Evolutionary conservation across 2,888 invertebrate species (phyloP), one percentile per base, ranked within the genome.

Genomic region (Sinopyrophorus schimmeli): DNA sequence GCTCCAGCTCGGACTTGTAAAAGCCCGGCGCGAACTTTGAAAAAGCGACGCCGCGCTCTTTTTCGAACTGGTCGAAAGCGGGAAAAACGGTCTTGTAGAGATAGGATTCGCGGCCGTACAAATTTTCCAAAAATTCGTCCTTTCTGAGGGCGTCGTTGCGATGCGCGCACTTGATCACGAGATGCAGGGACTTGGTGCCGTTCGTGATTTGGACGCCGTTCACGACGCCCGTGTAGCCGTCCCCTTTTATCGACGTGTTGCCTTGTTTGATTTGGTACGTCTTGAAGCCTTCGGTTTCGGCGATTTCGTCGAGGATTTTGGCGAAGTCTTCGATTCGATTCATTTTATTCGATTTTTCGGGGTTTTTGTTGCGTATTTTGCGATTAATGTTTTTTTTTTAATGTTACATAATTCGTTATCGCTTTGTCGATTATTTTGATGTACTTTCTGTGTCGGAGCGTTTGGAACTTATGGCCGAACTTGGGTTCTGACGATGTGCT

Each of bases 21-120:
- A 60, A 64, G 46, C 58, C 59, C 1, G 66, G 41, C 3, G 55
- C 48, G 17, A 55, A 58, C 9, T 35, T 24, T 17, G 62, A 62
- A 0, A 38, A 21, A 10, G 48, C 37, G 3, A 61, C 17, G 0
- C 32, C 27, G 27, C 49, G 49, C 27, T 41, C 23, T 5, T 4
- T 30, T 42, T 48, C 15, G 12, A 48, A 37, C 7, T 7, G 12
- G 1, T 14, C 2, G 14, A 40, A 47, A n/a, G 17, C 10, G 0
- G 17, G 10, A 7, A 41, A 34, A 6, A 46, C 5, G 10, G 15
- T 28, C 3, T 37, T 30, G 23, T 46, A 46, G 15, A 46, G 21
- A n/a, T 38, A 14, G 3, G 23, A 21, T 38, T 46, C 46, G 5
- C 17, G 12, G 2, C 26, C 7, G n/a, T 28, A 46, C 10, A 18